phyloP scores from a whole-genome alignment of 2,888 invertebrate genomes.

The Polia nebulosa region DNA sequence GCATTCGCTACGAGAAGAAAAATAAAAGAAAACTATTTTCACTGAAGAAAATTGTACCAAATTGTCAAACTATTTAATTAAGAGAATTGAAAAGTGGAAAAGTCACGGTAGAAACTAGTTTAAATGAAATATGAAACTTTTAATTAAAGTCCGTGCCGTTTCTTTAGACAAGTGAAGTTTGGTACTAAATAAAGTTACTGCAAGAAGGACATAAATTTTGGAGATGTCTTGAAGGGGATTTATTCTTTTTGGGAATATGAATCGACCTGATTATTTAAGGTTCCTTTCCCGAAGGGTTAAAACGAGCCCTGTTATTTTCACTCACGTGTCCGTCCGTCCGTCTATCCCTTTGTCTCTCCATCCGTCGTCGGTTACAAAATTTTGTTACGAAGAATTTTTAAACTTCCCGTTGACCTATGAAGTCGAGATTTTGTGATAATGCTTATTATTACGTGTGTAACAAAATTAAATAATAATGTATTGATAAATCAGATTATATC shows the following conservation, averaged over 20 bases:
- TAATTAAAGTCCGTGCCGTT: constrained; percentile 56
- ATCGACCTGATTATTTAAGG: background rate
- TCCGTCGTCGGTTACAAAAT: too few relatives aligned
- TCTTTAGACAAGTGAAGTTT: constrained; percentile 42
- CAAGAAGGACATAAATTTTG: constrained; percentile 46
- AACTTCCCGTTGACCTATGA: too few relatives aligned
- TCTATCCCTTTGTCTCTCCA: too few relatives aligned
- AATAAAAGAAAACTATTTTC: constrained; percentile 29
- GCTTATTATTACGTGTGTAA: too few relatives aligned
- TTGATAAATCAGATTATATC: too few relatives aligned
- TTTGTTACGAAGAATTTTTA: too few relatives aligned
- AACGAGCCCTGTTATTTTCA: too few relatives aligned
- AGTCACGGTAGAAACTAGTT: constrained; percentile 38
- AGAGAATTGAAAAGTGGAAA: constrained; percentile 33
- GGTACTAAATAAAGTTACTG: constrained; percentile 47
- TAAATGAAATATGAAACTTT: constrained; percentile 63
- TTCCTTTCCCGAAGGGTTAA: too few relatives aligned
- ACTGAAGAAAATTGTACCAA: constrained; percentile 25
- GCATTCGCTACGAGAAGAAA: constrained; percentile 20
- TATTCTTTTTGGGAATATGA: background rate
- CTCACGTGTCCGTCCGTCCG: too few relatives aligned
- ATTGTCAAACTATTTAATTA: constrained; percentile 59
- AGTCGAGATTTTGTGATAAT: too few relatives aligned
- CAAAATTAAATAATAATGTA: too few relatives aligned
- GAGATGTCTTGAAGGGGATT: constrained; percentile 26